Evolutionary conservation across 2,113 vertebrate genomes (phyloP).

Genomic region (Onychostruthus taczanowskii): DNA sequence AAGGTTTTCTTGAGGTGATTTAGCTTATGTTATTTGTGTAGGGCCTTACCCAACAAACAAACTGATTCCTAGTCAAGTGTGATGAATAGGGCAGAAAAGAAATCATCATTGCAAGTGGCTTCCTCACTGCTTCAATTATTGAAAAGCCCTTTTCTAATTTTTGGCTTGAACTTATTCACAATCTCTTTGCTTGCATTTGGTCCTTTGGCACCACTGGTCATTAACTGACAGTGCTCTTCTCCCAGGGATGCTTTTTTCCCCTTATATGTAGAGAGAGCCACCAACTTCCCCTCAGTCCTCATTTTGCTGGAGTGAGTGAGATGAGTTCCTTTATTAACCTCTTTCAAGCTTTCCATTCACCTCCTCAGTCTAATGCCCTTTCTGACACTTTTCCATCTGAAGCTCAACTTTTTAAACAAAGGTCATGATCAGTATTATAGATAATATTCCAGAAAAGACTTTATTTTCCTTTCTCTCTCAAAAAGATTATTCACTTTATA

Average conservation of each 20-base stretch:
- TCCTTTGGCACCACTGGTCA: not conserved
- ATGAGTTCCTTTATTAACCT: not conserved
- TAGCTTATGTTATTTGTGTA: not conserved
- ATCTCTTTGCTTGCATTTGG: not conserved
- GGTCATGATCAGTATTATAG: not conserved
- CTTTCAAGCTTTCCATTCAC: not conserved
- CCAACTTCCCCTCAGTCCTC: not conserved
- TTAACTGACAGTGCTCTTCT: not conserved
- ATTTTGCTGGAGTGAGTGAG: not conserved
- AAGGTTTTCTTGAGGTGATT: not conserved
- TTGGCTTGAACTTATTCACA: not conserved
- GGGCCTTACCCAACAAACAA: not conserved
- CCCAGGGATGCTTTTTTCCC: not conserved
- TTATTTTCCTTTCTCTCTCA: not conserved
- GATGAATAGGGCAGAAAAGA: not conserved
- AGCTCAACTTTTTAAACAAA: slow-evolving; percentile 10
- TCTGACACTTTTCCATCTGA: not conserved
- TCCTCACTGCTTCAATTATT: not conserved
- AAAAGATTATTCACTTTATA: not conserved
- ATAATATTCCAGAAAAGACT: not conserved
- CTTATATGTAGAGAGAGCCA: not conserved
- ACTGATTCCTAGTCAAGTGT: not conserved
- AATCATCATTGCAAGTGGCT: not conserved
- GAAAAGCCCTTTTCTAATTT: not conserved
- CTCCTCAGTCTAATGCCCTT: not conserved